A percentile compares a stretch with the other conserved stretches of the same genome.
Conservation (phyloP, 2,113 vertebrate species). For the Etheostoma cragini region DNA sequence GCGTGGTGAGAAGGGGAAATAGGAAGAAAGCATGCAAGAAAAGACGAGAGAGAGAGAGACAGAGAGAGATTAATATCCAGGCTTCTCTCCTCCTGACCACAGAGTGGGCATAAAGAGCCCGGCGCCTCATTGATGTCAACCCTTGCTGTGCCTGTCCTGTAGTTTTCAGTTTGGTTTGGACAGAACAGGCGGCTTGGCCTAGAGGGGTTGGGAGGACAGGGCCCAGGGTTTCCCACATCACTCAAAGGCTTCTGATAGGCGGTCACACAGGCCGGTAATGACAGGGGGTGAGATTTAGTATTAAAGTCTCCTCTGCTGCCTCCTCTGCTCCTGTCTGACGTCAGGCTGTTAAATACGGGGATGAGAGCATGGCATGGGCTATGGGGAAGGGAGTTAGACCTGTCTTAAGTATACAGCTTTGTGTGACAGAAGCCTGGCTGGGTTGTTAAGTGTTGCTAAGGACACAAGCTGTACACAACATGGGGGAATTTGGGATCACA, state of each 20-base stretch:
- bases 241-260: slow-evolving; percentile 83
- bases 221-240: slow-evolving; percentile 85
- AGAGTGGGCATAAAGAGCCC: slow-evolving; percentile 82
- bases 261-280: slow-evolving; percentile 84
- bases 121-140: slow-evolving; percentile 81
- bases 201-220: slow-evolving; percentile 78
- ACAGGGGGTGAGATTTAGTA: slow-evolving; percentile 85
- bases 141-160: slow-evolving; percentile 77
- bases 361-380: slow-evolving; percentile 79
- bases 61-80: slow-evolving; percentile 79
- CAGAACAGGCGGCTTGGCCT: slow-evolving; percentile 78
- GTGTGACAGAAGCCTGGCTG: slow-evolving; percentile 64
- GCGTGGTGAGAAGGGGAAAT: slow-evolving; percentile 64
- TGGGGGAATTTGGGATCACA: slow-evolving; percentile 43
- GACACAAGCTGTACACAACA: slow-evolving; percentile 53
- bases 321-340: slow-evolving; percentile 80
- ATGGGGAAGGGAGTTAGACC: slow-evolving; percentile 72
- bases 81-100: slow-evolving; percentile 78
- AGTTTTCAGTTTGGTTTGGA: slow-evolving; percentile 84
- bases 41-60: slow-evolving; percentile 67
- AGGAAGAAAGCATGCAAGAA: slow-evolving; percentile 70
- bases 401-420: slow-evolving; percentile 74
- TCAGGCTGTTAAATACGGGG: slow-evolving; percentile 83
- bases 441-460: slow-evolving; percentile 59
- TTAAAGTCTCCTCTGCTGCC: slow-evolving; percentile 81